phyloP scores from a whole-genome alignment of 1,140 invertebrate species.

The Oncopeltus fasciatus region DNA sequence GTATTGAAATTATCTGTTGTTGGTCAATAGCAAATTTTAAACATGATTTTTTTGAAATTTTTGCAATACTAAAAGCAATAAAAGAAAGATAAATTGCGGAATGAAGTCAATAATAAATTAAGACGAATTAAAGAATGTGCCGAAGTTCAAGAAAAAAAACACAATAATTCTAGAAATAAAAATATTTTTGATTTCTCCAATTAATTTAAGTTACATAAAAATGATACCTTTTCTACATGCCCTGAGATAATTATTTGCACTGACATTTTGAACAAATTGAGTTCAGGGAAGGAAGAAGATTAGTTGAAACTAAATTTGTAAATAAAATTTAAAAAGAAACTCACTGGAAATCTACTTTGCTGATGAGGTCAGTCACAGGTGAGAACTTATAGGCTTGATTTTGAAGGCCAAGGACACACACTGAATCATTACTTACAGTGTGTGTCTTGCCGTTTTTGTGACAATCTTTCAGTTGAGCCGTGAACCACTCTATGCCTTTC shows the following conservation, averaged over 20 bases:
- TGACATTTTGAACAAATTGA: background rate
- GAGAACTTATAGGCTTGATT: constrained; percentile 80
- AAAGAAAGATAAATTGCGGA: too few species aligned
- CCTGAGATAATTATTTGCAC: background rate
- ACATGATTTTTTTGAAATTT: too few species aligned
- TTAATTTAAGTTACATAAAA: background rate
- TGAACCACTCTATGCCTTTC: constrained; percentile 81
- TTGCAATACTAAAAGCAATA: too few species aligned
- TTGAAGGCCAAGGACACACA: constrained; percentile 70
- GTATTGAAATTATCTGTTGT: too few species aligned
- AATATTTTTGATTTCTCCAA: background rate
- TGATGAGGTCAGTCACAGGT: constrained; percentile 68
- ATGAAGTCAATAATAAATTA: too few species aligned
- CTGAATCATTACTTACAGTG: constrained; percentile 24
- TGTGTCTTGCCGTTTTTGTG: constrained; percentile 44
- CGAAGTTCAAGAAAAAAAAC: background rate
- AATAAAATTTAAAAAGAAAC: constrained; percentile 27
- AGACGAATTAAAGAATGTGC: too few species aligned
- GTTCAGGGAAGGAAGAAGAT: background rate
- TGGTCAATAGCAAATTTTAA: too few species aligned
- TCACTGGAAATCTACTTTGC: constrained; percentile 83
- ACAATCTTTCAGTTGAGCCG: constrained; percentile 49
- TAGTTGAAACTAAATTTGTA: background rate
- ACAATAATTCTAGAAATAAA: background rate
- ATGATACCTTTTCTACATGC: background rate